These are phyloP conservation scores for Jaculus jaculus DNA, from an alignment of 2,113 vertebrate species.

Conservation along the genomic window DNA sequence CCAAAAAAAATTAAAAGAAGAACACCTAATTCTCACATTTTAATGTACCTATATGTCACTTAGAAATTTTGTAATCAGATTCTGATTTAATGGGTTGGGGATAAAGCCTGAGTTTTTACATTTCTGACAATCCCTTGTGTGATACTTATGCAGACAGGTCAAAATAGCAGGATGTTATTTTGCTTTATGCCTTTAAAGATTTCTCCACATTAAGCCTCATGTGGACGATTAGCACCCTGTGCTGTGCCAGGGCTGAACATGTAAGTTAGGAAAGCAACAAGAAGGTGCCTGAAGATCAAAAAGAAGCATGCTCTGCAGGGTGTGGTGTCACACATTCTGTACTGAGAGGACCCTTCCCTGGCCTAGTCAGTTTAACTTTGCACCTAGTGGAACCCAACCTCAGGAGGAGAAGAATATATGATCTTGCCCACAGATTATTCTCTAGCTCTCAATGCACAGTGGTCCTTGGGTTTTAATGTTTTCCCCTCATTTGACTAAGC, in stretches of 20 bases:
- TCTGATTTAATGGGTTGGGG: background rate
- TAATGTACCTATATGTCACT: background rate
- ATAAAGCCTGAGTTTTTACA: background rate
- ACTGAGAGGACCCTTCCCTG: background rate
- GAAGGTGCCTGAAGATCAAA: background rate
- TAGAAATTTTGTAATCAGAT: background rate
- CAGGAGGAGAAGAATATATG: background rate
- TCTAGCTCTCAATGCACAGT: background rate
- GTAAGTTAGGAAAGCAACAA: background rate
- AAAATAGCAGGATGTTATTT: background rate
- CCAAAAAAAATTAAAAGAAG: no score
- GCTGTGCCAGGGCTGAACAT: fast-evolving
- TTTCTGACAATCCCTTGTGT: background rate
- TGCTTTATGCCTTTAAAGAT: fast-evolving
- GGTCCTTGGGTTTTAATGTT: no score
- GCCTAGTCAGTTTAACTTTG: background rate
- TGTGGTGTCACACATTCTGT: background rate
- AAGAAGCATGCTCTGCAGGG: background rate
- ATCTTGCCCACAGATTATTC: background rate
- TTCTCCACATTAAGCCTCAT: background rate
- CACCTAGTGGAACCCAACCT: background rate
- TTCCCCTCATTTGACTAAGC: background rate
- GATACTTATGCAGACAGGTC: background rate
- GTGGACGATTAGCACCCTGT: fast-evolving
- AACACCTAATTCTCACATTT: background rate